These are phyloP conservation scores for Oxystoma pomonae DNA, from an alignment of 2,888 invertebrate genomes.

Conservation along the genomic window DNA sequence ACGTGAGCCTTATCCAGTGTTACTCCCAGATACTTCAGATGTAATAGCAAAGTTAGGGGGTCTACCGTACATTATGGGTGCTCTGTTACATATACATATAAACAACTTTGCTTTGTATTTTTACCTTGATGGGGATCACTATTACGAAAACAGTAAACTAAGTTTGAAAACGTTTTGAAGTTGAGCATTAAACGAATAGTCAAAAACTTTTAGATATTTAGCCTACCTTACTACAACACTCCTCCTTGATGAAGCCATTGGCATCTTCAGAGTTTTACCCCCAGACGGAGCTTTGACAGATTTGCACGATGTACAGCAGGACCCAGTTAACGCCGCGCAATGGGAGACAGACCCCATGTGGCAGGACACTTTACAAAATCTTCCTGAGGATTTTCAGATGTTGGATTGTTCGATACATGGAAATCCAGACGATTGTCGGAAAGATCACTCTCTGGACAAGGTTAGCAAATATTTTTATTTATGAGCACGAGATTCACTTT, in stretches of 20 bases:
- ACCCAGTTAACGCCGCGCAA: slow-evolving; percentile 40
- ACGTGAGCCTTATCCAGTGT: no score
- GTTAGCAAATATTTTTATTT: no score
- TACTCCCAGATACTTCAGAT: no score
- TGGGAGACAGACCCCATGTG: slow-evolving; percentile 50
- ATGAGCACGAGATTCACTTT: no score
- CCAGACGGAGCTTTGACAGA: slow-evolving; percentile 44
- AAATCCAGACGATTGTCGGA: slow-evolving; percentile 33
- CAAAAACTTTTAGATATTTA: slow-evolving; percentile 42
- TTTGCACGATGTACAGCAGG: slow-evolving; percentile 35
- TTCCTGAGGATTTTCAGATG: slow-evolving; percentile 43
- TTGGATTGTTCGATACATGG: slow-evolving; percentile 41
- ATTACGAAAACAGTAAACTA: no score
- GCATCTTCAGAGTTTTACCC: slow-evolving; percentile 42
- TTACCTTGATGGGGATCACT: no score
- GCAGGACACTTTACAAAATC: slow-evolving; percentile 43
- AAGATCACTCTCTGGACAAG: slow-evolving; percentile 41
- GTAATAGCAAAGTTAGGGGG: no score
- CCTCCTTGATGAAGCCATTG: slow-evolving; percentile 46
- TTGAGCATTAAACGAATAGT: not conserved
- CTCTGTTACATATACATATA: no score
- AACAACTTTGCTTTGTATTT: no score
- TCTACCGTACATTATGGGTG: no score
- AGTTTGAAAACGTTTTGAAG: no score
- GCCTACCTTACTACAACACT: slow-evolving; percentile 44